Conservation (phyloP, 2,797 vertebrate genomes). For the Pangasius larnaudii region DNA sequence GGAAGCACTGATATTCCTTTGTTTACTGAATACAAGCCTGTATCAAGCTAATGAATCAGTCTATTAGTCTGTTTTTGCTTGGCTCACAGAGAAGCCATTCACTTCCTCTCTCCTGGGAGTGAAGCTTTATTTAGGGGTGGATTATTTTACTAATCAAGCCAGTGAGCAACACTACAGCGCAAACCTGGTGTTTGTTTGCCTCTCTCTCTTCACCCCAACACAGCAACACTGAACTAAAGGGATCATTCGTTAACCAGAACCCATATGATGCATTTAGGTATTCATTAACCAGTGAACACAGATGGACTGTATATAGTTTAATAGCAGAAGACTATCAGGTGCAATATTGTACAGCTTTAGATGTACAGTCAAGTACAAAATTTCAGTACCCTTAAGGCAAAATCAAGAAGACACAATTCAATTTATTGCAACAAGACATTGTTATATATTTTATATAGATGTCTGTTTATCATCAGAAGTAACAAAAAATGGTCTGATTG, state of each 20-base stretch:
- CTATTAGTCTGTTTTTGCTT: slow-evolving; percentile 41
- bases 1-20: slow-evolving; percentile 61
- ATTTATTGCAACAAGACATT: background rate
- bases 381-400: background rate
- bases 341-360: background rate
- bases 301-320: background rate
- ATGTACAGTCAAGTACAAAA: background rate
- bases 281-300: background rate
- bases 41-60: slow-evolving; percentile 50
- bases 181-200: slow-evolving; percentile 29
- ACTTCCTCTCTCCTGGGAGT: slow-evolving; percentile 48
- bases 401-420: background rate
- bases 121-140: slow-evolving; percentile 34
- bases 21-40: slow-evolving; percentile 43
- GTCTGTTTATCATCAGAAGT: background rate
- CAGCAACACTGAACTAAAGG: slow-evolving; percentile 25
- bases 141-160: slow-evolving; percentile 42
- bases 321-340: background rate
- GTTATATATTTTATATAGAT: background rate
- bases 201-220: slow-evolving; percentile 1
- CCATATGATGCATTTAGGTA: background rate
- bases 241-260: slow-evolving; percentile 25
- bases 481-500: background rate
- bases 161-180: slow-evolving; percentile 21
- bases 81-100: slow-evolving; percentile 43